Conservation (phyloP, 2,888 invertebrate species). For the Chaetoderma sp. region DNA sequence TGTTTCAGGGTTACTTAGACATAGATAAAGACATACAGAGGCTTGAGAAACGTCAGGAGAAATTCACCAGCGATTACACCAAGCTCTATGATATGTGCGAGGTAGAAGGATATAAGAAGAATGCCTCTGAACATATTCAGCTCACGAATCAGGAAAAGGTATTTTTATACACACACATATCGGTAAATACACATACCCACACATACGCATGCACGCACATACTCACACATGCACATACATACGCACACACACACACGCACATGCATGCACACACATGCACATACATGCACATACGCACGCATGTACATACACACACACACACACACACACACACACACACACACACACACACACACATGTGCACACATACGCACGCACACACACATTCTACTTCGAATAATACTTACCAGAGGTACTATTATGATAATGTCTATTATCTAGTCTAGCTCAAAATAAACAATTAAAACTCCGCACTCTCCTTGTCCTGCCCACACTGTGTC, state of each 20-base stretch:
- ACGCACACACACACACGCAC: not conserved
- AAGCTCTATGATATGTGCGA: slow-evolving; percentile 7
- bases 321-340: too few relatives aligned
- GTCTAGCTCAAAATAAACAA: too few relatives aligned
- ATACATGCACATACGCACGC: too few relatives aligned
- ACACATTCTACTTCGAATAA: too few relatives aligned
- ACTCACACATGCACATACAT: not conserved
- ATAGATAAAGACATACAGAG: slow-evolving; percentile 30
- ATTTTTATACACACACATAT: not conserved
- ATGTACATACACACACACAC: too few relatives aligned
- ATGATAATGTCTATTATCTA: too few relatives aligned
- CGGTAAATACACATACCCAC: not conserved
- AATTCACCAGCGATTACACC: slow-evolving; percentile 19
- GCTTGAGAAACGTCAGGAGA: slow-evolving; percentile 24
- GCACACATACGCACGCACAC: too few relatives aligned
- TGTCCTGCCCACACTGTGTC: too few relatives aligned
- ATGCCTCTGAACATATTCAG: not conserved
- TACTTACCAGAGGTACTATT: too few relatives aligned
- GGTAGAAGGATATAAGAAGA: not conserved
- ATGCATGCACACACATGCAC: not conserved
- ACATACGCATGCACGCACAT: not conserved
- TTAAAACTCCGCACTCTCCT: too few relatives aligned
- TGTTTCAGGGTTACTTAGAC: slow-evolving; percentile 30
- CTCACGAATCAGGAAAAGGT: not conserved
- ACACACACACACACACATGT: too few relatives aligned